A percentile compares a stretch with the other conserved stretches of the same genome.
These are phyloP conservation scores for Azorinus chamasolen DNA, from an alignment of 2,888 invertebrate species.

Conservation along the genomic window DNA sequence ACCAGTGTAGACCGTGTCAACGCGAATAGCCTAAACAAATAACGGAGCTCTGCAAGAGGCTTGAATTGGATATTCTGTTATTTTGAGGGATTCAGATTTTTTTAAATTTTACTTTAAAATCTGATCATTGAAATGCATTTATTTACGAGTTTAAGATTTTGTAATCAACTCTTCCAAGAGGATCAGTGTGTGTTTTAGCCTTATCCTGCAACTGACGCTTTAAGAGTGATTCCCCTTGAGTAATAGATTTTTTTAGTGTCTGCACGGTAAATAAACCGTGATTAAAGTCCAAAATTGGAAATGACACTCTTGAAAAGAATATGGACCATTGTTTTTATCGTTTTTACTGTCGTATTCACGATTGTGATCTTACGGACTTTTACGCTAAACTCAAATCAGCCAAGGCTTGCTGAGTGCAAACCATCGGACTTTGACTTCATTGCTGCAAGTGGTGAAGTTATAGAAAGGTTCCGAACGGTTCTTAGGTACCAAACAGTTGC, in stretches of 20 bases:
- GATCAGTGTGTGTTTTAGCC: too few relatives aligned
- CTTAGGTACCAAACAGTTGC: conserved; percentile 75
- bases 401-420: conserved; percentile 66
- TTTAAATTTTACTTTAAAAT: too few relatives aligned
- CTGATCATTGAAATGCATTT: too few relatives aligned
- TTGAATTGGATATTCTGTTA: too few relatives aligned
- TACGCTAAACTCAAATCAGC: conserved; percentile 66
- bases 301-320: conserved; percentile 9
- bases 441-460: conserved; percentile 59
- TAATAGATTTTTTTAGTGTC: too few relatives aligned
- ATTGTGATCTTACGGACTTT: conserved; percentile 70
- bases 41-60: too few relatives aligned
- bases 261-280: neutral
- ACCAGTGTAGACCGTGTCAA: neutral
- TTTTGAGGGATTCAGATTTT: too few relatives aligned
- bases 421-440: conserved; percentile 75
- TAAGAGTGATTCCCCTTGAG: too few relatives aligned
- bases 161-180: too few relatives aligned
- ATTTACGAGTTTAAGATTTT: too few relatives aligned
- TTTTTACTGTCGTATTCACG: neutral
- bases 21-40: too few relatives aligned
- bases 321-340: neutral
- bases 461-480: conserved; percentile 70
- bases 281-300: neutral
- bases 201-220: too few relatives aligned